These are phyloP conservation scores for Leucophenga montana DNA, from an alignment of 2,888 invertebrate species.

Conservation along the genomic window DNA sequence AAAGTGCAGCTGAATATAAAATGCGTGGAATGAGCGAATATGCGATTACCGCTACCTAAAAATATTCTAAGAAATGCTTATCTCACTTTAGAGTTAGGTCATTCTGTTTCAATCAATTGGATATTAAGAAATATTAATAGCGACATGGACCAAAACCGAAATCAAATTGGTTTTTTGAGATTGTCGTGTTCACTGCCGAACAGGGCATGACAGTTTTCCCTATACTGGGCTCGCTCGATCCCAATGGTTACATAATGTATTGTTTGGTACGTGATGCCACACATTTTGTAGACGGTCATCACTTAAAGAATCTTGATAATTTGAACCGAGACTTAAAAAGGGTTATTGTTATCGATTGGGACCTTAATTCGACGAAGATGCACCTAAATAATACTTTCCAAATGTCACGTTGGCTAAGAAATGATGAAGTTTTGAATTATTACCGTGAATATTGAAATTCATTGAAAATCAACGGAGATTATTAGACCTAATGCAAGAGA, in stretches of 20 bases:
- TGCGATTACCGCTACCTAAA: no score
- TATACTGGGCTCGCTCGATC: slow-evolving; percentile 93
- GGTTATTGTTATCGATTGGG: slow-evolving; percentile 97
- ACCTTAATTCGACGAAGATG: slow-evolving; percentile 87
- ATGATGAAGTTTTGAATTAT: slow-evolving; percentile 92
- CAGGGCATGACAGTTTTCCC: slow-evolving; percentile 96
- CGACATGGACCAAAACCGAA: no score
- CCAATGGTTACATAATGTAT: slow-evolving; percentile 90
- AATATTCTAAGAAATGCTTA: no score
- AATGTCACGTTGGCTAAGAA: slow-evolving; percentile 92
- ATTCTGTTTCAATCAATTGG: no score
- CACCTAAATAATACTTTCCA: slow-evolving; percentile 92
- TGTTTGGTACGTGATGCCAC: slow-evolving; percentile 96
- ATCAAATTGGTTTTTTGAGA: no score
- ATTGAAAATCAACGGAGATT: slow-evolving; percentile 89
- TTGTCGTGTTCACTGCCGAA: slow-evolving; percentile 96
- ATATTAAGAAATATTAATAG: no score
- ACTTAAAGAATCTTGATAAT: slow-evolving; percentile 91
- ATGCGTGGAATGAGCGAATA: no score
- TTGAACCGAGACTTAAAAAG: slow-evolving; percentile 88
- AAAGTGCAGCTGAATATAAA: no score
- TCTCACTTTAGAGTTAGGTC: no score
- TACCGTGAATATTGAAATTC: slow-evolving; percentile 93
- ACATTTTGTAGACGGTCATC: slow-evolving; percentile 93
- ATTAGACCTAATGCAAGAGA: slow-evolving; percentile 80